Base-by-base conservation (phyloP, 1,140 invertebrate species). In the Papilio xuthus region DNA sequence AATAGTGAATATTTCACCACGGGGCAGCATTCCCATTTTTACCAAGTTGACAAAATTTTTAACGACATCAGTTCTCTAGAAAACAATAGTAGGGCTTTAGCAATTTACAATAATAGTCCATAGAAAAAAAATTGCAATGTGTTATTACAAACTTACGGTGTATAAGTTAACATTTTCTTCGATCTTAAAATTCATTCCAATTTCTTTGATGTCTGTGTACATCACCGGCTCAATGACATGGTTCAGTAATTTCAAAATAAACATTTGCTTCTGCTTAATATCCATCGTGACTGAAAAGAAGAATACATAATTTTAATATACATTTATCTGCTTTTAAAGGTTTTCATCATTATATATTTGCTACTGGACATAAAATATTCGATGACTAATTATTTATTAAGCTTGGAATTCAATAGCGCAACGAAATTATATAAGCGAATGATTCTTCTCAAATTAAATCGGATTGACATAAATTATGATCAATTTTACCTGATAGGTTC, bases 1-100 rank as follows among this genome's bases (percentile, higher is more conserved):
- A n/a, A 95, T 80, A 20, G 95, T 95, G 84, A 96, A 97, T 47
- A 96, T 93, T 81, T 95, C 94, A 78, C 95, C 95, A 78, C 94
- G 94, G 0, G 95, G 93, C 42, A 96, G 83, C 72, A 94, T 89
- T 20, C 95, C 95, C 26, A 94, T 63, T 47, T 95, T 95, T 85
- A 95, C 95, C 77, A 88, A 84, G 60, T 94, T 87, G 6, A 95
- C 79, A 90, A 96, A 96, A 50, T 95, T 89, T 79, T 96, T 95
- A 8, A 96, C 95, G 42, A 94, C 93, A 67, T 94, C 86, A 76
- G 92, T 90, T 86, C 94, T 93, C 96, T 96, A 84, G 50, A n/a
- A 92, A 10, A 76, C 23, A 63, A 15, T 32, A 28, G 15, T 8
- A n/a, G 13, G 13, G 4, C 26, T 18, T 67, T 32, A 18, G 15